A percentile compares a stretch with the other conserved stretches of the same genome.
These are phyloP conservation scores for Tipula helvola DNA, from an alignment of 2,888 invertebrate genomes.

Conservation along the genomic window DNA sequence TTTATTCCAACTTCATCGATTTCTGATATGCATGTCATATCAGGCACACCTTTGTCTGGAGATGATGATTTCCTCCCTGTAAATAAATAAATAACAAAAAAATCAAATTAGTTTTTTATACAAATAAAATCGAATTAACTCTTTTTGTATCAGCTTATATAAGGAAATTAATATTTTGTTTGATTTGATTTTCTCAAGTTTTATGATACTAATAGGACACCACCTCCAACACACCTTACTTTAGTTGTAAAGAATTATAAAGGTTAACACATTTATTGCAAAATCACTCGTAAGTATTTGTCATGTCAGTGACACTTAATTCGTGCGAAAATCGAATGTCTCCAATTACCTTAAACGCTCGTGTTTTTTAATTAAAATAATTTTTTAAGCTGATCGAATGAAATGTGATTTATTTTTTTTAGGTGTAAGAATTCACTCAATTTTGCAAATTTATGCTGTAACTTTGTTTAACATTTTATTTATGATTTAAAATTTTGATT, in stretches of 20 bases:
- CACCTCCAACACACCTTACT: not conserved
- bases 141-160: not conserved
- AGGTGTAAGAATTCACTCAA: not conserved
- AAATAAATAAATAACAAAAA: slow-evolving; percentile 17
- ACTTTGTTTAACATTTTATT: no score
- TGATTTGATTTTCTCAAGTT: not conserved
- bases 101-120: not conserved
- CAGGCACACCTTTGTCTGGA: slow-evolving; percentile 64
- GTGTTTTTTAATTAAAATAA: not conserved
- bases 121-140: no score
- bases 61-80: slow-evolving; percentile 24
- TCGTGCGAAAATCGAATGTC: not conserved
- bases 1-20: slow-evolving; percentile 84
- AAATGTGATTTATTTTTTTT: not conserved
- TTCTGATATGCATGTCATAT: slow-evolving; percentile 84
- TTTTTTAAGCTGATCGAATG: not conserved
- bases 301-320: not conserved
- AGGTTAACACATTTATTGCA: not conserved
- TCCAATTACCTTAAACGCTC: not conserved
- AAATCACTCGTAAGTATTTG: not conserved
- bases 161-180: not conserved
- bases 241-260: not conserved
- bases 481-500: no score
- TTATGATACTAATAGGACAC: not conserved
- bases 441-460: not conserved